Evolutionary conservation across 2,888 invertebrate genomes (phyloP), one percentile per base, ranked within the genome.

Genomic region (Cheilosia vernalis): DNA sequence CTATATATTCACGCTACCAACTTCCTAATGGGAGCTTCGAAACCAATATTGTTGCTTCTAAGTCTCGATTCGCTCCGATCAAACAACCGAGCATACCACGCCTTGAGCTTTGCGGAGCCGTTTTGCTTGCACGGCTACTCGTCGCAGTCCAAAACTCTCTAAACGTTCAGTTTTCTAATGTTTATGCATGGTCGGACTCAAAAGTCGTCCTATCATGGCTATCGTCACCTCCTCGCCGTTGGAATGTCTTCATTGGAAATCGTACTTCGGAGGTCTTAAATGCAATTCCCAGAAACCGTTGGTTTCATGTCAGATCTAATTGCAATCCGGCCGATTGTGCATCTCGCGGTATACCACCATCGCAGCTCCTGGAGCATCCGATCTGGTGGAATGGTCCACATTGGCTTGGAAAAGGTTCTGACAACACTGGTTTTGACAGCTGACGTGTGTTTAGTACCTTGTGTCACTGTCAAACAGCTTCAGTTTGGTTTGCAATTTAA

Each of bases 271-370:
- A 44, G 24, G 44, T 60, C 15, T 21, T 44, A 4, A 40, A 42
- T 3, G 19, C 47, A 0, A 47, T 47, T 19, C 19, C 33, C 13
- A n/a, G 47, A 4, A 47, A 47, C 5, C 19, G 47, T 3, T 47
- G 47, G 47, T 47, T n/a, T 47, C 47, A 47, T 17, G 47, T 47
- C 4, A n/a, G 47, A n/a, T 47, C 42, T 10, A 9, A 24, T 2
- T 55, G 66, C 61, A 87, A 87, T 60, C 86, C 83, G 0, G 87
- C 87, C 2, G 86, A 88, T 55, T 86, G 51, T 24, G 51, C 51
- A 51, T 69, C 69, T 2, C 40, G 51, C 21, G 21, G 51, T 9
- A 21, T 51, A 13, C 24, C 51, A 21, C 44, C 49, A 7, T 37
- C 42, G 1, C 19, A 51, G 5, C 37, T 33, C 2, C 15, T 61